These are phyloP conservation scores for Diabrotica virgifera DNA, from an alignment of 1,140 invertebrate species.

Conservation along the genomic window DNA sequence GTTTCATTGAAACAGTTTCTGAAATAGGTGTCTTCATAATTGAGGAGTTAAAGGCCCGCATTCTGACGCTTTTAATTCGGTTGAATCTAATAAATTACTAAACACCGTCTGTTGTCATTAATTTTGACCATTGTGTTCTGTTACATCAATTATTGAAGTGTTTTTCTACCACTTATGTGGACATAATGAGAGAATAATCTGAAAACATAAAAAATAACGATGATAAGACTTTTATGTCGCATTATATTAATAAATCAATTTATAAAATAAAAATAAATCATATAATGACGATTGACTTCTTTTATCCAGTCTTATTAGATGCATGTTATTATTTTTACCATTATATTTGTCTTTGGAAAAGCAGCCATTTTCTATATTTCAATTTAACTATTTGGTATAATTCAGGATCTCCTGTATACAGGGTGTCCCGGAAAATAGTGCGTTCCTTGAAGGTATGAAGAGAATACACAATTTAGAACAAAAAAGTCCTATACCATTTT, in stretches of 20 bases:
- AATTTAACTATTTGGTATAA: too few relatives aligned
- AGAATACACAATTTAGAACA: too few relatives aligned
- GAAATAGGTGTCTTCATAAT: slow-evolving; percentile 12
- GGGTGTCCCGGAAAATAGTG: too few relatives aligned
- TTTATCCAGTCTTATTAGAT: too few relatives aligned
- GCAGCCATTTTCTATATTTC: too few relatives aligned
- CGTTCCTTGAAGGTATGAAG: too few relatives aligned
- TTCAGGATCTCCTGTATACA: too few relatives aligned
- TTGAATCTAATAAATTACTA: slow-evolving; percentile 1
- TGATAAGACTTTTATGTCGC: too few relatives aligned
- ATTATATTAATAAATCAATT: not conserved
- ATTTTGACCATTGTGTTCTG: not conserved
- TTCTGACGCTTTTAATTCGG: slow-evolving; percentile 1
- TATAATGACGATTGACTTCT: not conserved
- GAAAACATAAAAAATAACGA: too few relatives aligned
- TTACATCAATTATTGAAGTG: not conserved
- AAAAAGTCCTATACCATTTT: too few relatives aligned
- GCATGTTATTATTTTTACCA: too few relatives aligned
- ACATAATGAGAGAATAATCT: not conserved
- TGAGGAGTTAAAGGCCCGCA: slow-evolving; percentile 4
- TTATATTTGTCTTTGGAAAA: too few relatives aligned
- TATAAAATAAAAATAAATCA: not conserved
- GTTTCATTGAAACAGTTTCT: slow-evolving; percentile 6
- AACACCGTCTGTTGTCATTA: not conserved
- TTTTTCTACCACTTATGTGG: not conserved